These are phyloP conservation scores for Xiphophorus hellerii DNA, from an alignment of 2,113 vertebrate species.

Conservation along the genomic window DNA sequence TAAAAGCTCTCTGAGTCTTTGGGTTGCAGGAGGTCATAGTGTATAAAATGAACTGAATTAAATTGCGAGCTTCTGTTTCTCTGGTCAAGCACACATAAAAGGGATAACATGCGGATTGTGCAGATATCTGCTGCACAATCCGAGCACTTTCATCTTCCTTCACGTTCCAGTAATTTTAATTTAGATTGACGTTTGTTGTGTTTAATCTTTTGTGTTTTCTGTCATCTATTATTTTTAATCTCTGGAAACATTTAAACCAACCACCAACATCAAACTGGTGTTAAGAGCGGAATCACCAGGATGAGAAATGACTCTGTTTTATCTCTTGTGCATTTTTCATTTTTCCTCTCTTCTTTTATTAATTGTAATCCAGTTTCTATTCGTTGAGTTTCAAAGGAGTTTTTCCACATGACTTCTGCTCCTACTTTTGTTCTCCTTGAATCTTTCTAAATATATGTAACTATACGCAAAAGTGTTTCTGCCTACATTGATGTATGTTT, in stretches of 20 bases:
- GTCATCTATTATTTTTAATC: neutral
- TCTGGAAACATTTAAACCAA: neutral
- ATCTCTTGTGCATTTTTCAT: neutral
- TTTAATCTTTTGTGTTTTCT: neutral
- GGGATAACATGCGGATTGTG: neutral
- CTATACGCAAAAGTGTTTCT: neutral
- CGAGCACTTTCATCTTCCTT: neutral
- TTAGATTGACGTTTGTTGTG: neutral
- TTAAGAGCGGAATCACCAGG: neutral
- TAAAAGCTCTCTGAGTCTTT: constrained; percentile 23
- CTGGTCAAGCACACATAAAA: constrained; percentile 19
- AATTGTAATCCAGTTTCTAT: constrained; percentile 16
- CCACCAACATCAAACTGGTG: neutral
- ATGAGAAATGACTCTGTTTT: neutral
- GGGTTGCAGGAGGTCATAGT: neutral
- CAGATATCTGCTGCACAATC: neutral
- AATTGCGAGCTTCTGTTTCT: constrained; percentile 12
- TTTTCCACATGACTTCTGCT: neutral
- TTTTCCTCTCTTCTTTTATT: constrained; percentile 12
- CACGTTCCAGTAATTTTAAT: neutral
- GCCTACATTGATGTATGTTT: neutral
- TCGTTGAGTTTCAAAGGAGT: neutral
- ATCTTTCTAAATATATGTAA: neutral
- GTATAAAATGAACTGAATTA: constrained; percentile 7
- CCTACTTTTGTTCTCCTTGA: constrained; percentile 21